These are phyloP conservation scores for Ceyx erithaca DNA, from an alignment of 2,797 vertebrate genomes.

Conservation along the genomic window DNA sequence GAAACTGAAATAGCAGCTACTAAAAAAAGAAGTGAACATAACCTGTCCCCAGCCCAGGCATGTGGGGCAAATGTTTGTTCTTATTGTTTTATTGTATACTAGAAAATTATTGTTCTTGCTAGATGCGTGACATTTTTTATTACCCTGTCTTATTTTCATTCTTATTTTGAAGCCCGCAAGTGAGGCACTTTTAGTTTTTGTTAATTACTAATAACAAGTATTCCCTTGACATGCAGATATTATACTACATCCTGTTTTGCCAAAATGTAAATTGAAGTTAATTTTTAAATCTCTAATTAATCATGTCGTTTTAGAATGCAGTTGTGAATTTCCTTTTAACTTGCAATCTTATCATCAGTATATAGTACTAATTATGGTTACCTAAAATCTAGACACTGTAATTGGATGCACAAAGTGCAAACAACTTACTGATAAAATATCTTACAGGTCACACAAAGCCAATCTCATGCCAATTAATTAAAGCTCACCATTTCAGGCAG, in stretches of 20 bases:
- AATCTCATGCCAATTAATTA: slow-evolving; percentile 25
- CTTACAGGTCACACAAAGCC: background rate
- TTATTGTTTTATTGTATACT: too few species aligned
- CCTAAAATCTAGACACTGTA: slow-evolving; percentile 3
- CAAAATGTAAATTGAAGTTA: slow-evolving; percentile 1
- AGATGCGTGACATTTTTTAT: background rate
- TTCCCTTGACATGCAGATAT: background rate
- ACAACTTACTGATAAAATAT: background rate
- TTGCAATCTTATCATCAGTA: background rate
- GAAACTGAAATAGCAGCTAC: background rate
- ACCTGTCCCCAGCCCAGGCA: background rate
- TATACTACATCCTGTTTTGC: background rate
- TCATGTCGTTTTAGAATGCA: background rate
- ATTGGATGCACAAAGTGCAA: slow-evolving; percentile 33
- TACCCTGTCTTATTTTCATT: background rate
- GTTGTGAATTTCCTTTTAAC: background rate
- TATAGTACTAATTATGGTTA: slow-evolving; percentile 6
- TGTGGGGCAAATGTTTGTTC: background rate
- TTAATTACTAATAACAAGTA: slow-evolving; percentile 2
- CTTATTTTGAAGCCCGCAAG: background rate
- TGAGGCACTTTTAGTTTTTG: background rate
- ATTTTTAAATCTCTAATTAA: slow-evolving; percentile 30
- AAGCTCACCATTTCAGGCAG: background rate
- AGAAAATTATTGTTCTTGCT: background rate
- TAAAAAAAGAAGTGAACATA: background rate